Conservation (phyloP, 2,797 vertebrate genomes). For the Sebastes reedi region DNA sequence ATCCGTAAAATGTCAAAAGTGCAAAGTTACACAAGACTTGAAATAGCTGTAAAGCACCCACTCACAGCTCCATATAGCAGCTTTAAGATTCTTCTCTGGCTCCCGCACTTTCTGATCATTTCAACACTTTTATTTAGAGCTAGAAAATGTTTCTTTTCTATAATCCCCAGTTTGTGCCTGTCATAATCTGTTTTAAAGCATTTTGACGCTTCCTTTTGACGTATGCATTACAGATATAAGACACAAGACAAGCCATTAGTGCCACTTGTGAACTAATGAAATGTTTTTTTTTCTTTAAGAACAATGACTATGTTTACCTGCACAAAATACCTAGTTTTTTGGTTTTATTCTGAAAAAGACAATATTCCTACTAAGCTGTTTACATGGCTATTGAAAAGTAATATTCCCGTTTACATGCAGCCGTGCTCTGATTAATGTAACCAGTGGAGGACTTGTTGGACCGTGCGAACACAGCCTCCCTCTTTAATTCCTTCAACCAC, state of each 20-base stretch:
- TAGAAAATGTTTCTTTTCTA: background rate
- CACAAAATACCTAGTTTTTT: no score
- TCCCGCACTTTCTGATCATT: background rate
- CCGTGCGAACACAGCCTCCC: no score
- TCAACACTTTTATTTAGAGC: background rate
- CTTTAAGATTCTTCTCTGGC: background rate
- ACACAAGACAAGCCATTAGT: background rate
- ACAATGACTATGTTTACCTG: no score
- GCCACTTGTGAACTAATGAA: no score
- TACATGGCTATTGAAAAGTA: no score
- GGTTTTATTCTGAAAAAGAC: no score
- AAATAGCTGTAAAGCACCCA: conserved; percentile 12
- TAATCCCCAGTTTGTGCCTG: background rate
- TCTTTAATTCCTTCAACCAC: no score
- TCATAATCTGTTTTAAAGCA: background rate
- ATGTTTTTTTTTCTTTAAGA: no score
- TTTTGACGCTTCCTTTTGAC: background rate
- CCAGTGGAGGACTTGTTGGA: no score
- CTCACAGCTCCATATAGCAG: background rate
- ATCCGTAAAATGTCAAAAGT: conserved; percentile 40
- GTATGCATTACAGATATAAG: background rate
- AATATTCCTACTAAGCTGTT: no score
- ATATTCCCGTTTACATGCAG: no score
- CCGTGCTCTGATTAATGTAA: no score
- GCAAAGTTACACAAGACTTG: conserved; percentile 13